A percentile compares a stretch with the other conserved stretches of the same genome.
phyloP scores from a whole-genome alignment of 2,113 vertebrate genomes.

The Ageneiosus marmoratus region DNA sequence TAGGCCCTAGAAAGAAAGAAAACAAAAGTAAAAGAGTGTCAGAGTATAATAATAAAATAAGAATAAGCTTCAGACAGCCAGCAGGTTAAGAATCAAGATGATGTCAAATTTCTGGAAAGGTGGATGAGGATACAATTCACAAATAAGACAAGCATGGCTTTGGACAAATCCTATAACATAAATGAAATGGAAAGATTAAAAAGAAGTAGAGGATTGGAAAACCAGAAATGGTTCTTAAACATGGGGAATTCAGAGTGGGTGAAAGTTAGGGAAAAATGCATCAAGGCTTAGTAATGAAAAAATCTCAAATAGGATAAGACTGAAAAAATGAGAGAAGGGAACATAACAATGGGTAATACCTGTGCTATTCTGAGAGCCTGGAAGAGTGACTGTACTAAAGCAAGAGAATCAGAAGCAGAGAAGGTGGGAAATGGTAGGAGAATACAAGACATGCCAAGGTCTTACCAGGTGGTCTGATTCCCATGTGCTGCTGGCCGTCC shows the following conservation, averaged over 20 bases:
- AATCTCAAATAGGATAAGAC: neutral
- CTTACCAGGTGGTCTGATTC: conserved; percentile 99
- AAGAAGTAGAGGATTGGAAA: neutral
- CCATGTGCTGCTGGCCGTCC: conserved; percentile 99
- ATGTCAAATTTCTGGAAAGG: conserved; percentile 27
- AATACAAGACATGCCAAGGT: conserved; percentile 41
- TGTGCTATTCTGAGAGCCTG: conserved; percentile 16
- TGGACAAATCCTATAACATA: conserved; percentile 35
- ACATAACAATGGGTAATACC: conserved; percentile 40
- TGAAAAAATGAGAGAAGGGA: conserved; percentile 1
- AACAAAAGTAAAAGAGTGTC: conserved; percentile 84
- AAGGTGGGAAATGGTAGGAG: conserved; percentile 35
- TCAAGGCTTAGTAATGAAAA: conserved; percentile 1
- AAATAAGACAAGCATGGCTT: conserved; percentile 75
- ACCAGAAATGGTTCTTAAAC: neutral
- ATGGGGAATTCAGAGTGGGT: neutral
- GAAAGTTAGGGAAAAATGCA: neutral
- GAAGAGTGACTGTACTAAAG: conserved; percentile 28
- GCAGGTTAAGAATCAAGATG: conserved; percentile 36
- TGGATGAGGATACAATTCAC: conserved; percentile 68
- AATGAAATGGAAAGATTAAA: neutral
- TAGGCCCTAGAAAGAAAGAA: conserved; percentile 92
- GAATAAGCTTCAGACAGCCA: conserved; percentile 53
- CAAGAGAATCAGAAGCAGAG: conserved; percentile 9
- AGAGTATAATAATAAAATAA: conserved; percentile 75